These are phyloP conservation scores for Drosophila helvetica DNA, from an alignment of 2,888 invertebrate genomes.

Conservation along the genomic window DNA sequence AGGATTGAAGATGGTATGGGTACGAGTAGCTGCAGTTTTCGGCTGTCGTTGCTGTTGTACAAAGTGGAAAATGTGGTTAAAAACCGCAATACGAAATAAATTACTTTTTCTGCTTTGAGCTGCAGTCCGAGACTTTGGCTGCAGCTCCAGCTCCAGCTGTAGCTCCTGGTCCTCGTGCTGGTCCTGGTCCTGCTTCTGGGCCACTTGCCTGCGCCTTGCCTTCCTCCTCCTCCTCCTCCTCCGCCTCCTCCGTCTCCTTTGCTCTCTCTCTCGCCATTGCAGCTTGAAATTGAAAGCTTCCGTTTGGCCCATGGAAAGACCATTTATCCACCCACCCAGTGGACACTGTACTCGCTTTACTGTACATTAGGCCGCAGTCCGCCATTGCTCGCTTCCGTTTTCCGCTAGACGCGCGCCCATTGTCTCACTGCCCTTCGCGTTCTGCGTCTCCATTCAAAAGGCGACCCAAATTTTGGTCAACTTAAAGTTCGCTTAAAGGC, in stretches of 20 bases:
- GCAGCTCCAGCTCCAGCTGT: background rate
- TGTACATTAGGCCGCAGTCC: conserved; percentile 69
- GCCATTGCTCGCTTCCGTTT: conserved; percentile 74
- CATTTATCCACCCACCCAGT: conserved; percentile 55
- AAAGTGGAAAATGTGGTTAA: conserved; percentile 79
- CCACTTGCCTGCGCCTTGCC: conserved; percentile 47
- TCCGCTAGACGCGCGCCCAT: conserved; percentile 52
- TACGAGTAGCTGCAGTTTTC: conserved; percentile 45
- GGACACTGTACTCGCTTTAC: conserved; percentile 12
- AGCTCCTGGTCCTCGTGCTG: conserved; percentile 7
- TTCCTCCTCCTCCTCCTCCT: conserved; percentile 35
- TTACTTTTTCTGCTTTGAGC: conserved; percentile 78
- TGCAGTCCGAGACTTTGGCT: conserved; percentile 57
- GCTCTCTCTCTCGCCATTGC: conserved; percentile 50
- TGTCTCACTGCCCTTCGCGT: conserved; percentile 17
- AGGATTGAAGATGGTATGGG: conserved; percentile 38
- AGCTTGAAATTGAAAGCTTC: conserved; percentile 80
- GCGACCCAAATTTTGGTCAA: conserved; percentile 46
- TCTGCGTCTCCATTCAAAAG: conserved; percentile 8
- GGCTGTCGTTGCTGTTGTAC: conserved; percentile 76
- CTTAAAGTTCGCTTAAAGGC: conserved; percentile 69
- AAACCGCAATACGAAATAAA: conserved; percentile 79
- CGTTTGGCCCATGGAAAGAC: conserved; percentile 56
- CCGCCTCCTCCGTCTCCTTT: conserved; percentile 21
- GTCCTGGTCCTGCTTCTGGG: conserved; percentile 27